phyloP scores from a whole-genome alignment of 2,888 invertebrate genomes.

The Venusia cambrica region DNA sequence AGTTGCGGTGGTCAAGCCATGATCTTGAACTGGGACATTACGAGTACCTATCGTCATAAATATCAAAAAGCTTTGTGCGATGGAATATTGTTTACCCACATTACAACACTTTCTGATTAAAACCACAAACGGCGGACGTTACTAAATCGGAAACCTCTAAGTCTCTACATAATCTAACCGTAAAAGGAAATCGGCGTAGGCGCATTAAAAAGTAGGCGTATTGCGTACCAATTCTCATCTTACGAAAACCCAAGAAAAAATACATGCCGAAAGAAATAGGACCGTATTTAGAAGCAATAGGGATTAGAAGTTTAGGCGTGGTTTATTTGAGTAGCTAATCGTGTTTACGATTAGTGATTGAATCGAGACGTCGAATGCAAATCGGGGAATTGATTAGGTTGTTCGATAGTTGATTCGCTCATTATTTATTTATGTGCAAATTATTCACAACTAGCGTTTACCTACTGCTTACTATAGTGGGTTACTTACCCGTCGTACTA shows the following conservation, averaged over 20 bases:
- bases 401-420: conserved; percentile 15
- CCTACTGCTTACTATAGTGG: conserved; percentile 3
- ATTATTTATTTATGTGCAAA: conserved; percentile 24
- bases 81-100: conserved; percentile 4
- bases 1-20: too few relatives aligned
- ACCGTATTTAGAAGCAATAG: conserved; percentile 9
- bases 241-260: conserved; percentile 24
- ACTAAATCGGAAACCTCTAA: conserved; percentile 33
- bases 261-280: conserved; percentile 7
- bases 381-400: conserved; percentile 26
- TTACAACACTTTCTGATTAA: conserved; percentile 17
- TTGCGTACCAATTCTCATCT: conserved; percentile 37
- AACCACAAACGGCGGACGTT: conserved; percentile 25
- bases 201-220: conserved; percentile 45
- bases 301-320: conserved; percentile 20
- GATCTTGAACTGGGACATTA: too few relatives aligned
- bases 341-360: conserved; percentile 14
- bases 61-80: too few relatives aligned
- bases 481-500: too few relatives aligned
- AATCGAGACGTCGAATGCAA: conserved; percentile 22
- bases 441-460: conserved; percentile 15
- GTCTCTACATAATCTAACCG: conserved; percentile 40
- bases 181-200: conserved; percentile 47
- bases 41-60: too few relatives aligned
- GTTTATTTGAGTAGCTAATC: conserved; percentile 23